These are phyloP conservation scores for Thaumatotibia leucotreta DNA, from an alignment of 1,140 invertebrate species.

Conservation along the genomic window DNA sequence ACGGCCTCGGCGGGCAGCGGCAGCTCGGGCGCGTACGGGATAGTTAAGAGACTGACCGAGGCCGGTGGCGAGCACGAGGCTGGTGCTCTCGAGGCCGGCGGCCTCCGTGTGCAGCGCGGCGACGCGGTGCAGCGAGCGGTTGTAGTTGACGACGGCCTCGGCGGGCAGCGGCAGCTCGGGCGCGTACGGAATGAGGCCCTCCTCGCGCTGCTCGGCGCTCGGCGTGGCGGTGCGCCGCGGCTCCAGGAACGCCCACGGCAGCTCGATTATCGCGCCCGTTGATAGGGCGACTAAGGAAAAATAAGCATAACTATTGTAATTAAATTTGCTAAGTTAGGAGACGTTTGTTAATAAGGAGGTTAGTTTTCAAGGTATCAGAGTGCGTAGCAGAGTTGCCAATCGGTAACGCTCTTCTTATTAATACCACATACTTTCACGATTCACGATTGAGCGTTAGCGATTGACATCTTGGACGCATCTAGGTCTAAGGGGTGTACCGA, in stretches of 20 bases:
- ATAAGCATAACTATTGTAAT: no score
- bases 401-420: no score
- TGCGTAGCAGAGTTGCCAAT: no score
- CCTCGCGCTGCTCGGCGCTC: conserved; percentile 84
- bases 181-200: conserved; percentile 96
- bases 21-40: no score
- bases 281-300: conserved; percentile 85
- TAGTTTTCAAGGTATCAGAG: no score
- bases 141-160: conserved; percentile 97
- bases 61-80: conserved; percentile 95
- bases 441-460: no score
- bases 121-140: conserved; percentile 89
- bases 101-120: conserved; percentile 90
- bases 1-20: no score
- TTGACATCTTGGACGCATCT: no score
- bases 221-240: conserved; percentile 87
- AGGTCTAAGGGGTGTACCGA: no score
- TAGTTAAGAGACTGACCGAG: conserved; percentile 90
- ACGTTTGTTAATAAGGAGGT: no score
- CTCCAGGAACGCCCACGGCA: conserved; percentile 95
- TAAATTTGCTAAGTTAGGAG: no score
- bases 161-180: conserved; percentile 94
- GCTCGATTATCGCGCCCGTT: conserved; percentile 89
- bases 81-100: conserved; percentile 97
- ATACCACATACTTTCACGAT: no score